Conservation (phyloP, 2,113 vertebrate genomes). For the Formicarius rufipectus region DNA sequence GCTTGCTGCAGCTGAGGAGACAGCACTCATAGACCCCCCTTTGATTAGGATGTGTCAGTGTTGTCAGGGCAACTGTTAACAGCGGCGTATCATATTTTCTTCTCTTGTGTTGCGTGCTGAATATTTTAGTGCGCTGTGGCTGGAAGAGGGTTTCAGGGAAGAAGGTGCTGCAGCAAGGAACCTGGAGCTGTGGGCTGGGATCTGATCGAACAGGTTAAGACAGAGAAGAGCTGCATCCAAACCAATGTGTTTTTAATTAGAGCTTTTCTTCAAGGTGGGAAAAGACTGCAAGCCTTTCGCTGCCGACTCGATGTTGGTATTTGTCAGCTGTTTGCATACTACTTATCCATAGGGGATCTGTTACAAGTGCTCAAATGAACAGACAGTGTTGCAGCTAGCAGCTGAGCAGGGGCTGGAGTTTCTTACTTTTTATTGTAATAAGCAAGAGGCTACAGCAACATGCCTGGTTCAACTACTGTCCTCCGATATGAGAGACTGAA, state of each 20-base stretch:
- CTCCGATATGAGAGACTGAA: conserved; percentile 80
- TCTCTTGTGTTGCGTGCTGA: conserved; percentile 72
- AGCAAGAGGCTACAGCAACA: conserved; percentile 66
- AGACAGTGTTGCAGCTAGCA: conserved; percentile 70
- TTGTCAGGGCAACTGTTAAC: conserved; percentile 86
- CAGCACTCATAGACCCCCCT: conserved; percentile 39
- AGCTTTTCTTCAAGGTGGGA: conserved; percentile 65
- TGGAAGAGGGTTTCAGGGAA: conserved; percentile 20
- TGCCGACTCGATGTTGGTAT: conserved; percentile 68
- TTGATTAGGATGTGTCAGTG: conserved; percentile 75
- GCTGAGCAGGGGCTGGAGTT: conserved; percentile 65
- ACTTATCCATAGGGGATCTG: conserved; percentile 65
- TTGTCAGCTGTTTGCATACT: conserved; percentile 76
- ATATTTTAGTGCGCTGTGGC: conserved; percentile 76
- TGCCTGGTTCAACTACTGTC: conserved; percentile 72
- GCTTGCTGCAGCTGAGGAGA: conserved; percentile 41
- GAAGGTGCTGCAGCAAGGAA: conserved; percentile 52
- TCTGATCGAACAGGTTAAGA: conserved; percentile 57
- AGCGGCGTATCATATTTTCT: conserved; percentile 76
- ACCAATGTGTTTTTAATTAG: conserved; percentile 64
- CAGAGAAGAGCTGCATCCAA: conserved; percentile 12
- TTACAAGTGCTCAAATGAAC: conserved; percentile 76
- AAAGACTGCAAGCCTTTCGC: conserved; percentile 34
- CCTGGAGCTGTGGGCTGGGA: conserved; percentile 34
- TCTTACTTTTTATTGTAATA: conserved; percentile 51